Base-by-base conservation (phyloP, 2,113 vertebrate species). In the Myotis yumanensis region DNA sequence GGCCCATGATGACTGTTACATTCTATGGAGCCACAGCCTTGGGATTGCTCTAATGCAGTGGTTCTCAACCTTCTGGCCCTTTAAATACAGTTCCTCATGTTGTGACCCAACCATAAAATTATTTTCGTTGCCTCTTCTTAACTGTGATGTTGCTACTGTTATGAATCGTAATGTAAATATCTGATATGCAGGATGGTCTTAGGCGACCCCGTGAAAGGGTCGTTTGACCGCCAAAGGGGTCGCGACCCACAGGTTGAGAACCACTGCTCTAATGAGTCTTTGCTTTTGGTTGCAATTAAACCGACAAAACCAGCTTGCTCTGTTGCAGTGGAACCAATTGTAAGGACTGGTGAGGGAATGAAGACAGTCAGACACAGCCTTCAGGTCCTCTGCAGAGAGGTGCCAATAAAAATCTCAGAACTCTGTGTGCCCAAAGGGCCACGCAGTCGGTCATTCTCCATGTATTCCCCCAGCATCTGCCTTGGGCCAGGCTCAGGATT, bases 231-330 rank as follows among this genome's bases (percentile, higher is more conserved):
- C 40, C 40, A 40, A 40, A 40, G 40, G 40, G 40, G 40, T 40
- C 5, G 6, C 40, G 40, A 40, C 40, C 40, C 40, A 40, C 40
- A 40, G 40, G 40, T 40, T 40, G 40, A 40, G 40, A 40, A 40
- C 40, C 40, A 5, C 40, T 40, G 40, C 40, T 40, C 40, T 40
- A 40, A 6, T 40, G 40, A 40, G 37, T 32, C 69, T 95, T 68
- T 66, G 43, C 62, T 72, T 89, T 87, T 57, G 57, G 35, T 9
- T 66, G 43, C 62, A 95, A 64, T 90, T 17, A 84, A 28, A 77
- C 28, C 52, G 59, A 59, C 35, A 25, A 81, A 59, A 81, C 54
- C 79, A 46, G 59, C 46, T 43, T 51, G 12, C 0, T 1, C 66
- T 40, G 25, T 87, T 4, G 16, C 25, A 25, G 10, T 16, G 68